Percentiles rank a stretch among this genome's conserved stretches.
phyloP scores from a whole-genome alignment of 2,113 vertebrate species.

The Lampris incognitus region DNA sequence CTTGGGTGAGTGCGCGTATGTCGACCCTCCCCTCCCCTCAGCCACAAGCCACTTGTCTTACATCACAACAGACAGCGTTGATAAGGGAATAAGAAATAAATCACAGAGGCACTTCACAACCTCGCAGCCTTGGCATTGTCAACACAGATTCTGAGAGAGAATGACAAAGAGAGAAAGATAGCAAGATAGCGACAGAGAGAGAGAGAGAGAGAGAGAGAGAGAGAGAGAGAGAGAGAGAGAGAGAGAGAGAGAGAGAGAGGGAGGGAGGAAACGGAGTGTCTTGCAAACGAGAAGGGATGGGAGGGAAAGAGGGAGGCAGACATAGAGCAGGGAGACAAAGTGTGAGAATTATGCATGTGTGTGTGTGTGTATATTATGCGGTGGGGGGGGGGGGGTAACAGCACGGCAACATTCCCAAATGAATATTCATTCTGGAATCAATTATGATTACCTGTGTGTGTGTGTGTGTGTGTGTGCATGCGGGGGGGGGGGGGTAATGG shows the following conservation, averaged over 20 bases:
- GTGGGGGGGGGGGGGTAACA: slow-evolving; percentile 43
- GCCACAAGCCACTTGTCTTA: slow-evolving; percentile 51
- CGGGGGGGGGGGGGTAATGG: slow-evolving; percentile 43
- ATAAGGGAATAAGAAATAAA: slow-evolving; percentile 79
- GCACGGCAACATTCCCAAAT: slow-evolving; percentile 48
- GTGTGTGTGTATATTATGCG: background rate
- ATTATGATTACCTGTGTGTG: background rate
- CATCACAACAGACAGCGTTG: slow-evolving; percentile 63
- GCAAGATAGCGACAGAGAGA: slow-evolving; percentile 30
- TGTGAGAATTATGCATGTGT: slow-evolving; percentile 27
- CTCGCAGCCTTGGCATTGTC: slow-evolving; percentile 80
- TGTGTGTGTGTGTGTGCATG: slow-evolving; percentile 12
- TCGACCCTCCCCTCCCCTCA: slow-evolving; percentile 23
- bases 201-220: slow-evolving; percentile 39
- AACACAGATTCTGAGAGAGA: slow-evolving; percentile 68
- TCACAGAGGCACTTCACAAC: slow-evolving; percentile 73
- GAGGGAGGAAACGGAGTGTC: slow-evolving; percentile 4
- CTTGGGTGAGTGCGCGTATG: slow-evolving; percentile 23
- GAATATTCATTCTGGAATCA: slow-evolving; percentile 19
- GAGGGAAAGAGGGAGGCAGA: slow-evolving; percentile 49
- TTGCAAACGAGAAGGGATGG: slow-evolving; percentile 27
- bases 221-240: slow-evolving; percentile 11
- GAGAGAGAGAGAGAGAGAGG: slow-evolving; percentile 10
- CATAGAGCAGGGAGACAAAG: slow-evolving; percentile 52
- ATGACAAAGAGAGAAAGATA: slow-evolving; percentile 9